These are phyloP conservation scores for Cinclus cinclus DNA, from an alignment of 2,113 vertebrate genomes.

Conservation along the genomic window DNA sequence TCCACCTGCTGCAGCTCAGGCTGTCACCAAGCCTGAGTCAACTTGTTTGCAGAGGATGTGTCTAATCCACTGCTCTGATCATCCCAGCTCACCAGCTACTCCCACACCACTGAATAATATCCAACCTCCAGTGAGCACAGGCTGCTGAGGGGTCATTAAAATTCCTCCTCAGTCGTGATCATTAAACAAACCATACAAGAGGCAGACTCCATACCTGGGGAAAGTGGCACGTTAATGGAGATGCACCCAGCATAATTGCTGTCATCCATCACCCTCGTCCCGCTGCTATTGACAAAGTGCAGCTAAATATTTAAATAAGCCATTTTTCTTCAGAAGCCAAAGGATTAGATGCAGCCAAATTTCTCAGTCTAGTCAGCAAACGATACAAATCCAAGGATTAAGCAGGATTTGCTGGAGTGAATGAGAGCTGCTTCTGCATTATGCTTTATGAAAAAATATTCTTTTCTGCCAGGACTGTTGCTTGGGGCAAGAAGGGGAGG, in stretches of 20 bases:
- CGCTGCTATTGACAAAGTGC: constrained; percentile 62
- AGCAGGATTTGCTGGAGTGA: constrained; percentile 51
- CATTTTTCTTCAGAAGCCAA: constrained; percentile 67
- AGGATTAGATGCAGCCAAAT: constrained; percentile 44
- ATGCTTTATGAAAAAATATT: constrained; percentile 44
- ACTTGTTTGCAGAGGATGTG: background rate
- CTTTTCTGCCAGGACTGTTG: constrained; percentile 37
- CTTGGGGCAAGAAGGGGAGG: constrained; percentile 33
- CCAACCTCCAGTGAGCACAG: background rate
- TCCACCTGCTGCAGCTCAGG: background rate
- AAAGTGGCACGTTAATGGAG: constrained; percentile 66
- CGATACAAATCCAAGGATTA: constrained; percentile 51
- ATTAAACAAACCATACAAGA: constrained; percentile 62
- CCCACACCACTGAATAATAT: background rate
- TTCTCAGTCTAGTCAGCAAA: constrained; percentile 58
- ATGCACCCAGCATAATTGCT: constrained; percentile 67
- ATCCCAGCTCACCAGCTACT: background rate
- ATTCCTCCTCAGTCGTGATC: constrained; percentile 31
- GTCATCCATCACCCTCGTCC: constrained; percentile 67
- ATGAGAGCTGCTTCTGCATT: constrained; percentile 52
- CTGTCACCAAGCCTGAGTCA: background rate
- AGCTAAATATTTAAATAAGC: constrained; percentile 75
- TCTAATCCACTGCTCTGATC: background rate
- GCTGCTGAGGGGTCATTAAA: constrained; percentile 33
- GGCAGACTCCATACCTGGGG: constrained; percentile 56